Conservation (phyloP, 2,888 invertebrate genomes). For the Patella caerulea region DNA sequence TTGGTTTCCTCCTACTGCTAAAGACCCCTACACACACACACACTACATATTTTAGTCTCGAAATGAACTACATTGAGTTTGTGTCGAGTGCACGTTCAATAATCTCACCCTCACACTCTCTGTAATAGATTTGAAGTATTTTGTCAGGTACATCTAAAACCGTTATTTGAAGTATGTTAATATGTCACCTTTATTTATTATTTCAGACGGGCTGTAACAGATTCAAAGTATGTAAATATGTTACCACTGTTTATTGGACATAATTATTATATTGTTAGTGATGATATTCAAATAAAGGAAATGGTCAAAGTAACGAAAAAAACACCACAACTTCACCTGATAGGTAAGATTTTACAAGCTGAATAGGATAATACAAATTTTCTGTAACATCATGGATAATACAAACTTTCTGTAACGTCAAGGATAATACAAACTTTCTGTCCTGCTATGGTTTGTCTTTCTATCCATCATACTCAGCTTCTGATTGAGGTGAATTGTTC, state of each 20-base stretch:
- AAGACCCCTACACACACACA: slow-evolving; percentile 14
- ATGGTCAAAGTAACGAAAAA: slow-evolving; percentile 23
- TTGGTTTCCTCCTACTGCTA: neutral
- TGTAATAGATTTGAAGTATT: neutral
- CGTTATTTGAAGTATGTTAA: neutral
- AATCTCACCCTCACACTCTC: slow-evolving; percentile 14
- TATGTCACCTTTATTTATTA: neutral
- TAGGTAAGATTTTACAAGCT: slow-evolving; percentile 23
- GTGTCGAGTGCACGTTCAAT: too few relatives aligned
- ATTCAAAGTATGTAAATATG: slow-evolving; percentile 30
- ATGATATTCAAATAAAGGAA: slow-evolving; percentile 22
- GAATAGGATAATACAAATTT: too few relatives aligned
- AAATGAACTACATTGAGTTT: neutral
- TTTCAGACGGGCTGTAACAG: slow-evolving; percentile 27
- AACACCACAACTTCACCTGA: slow-evolving; percentile 32
- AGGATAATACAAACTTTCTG: too few relatives aligned
- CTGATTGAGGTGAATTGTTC: too few relatives aligned
- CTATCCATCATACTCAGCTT: too few relatives aligned
- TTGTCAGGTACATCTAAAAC: neutral
- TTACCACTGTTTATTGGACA: slow-evolving; percentile 23
- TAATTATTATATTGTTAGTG: slow-evolving; percentile 30
- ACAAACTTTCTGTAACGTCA: too few relatives aligned
- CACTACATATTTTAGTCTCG: slow-evolving; percentile 11
- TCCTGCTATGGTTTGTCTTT: too few relatives aligned
- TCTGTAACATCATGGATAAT: too few relatives aligned